Evolutionary conservation across 2,797 vertebrate species (phyloP), one percentile per base, ranked within the genome.

Genomic region (Malurus leucopterus): DNA sequence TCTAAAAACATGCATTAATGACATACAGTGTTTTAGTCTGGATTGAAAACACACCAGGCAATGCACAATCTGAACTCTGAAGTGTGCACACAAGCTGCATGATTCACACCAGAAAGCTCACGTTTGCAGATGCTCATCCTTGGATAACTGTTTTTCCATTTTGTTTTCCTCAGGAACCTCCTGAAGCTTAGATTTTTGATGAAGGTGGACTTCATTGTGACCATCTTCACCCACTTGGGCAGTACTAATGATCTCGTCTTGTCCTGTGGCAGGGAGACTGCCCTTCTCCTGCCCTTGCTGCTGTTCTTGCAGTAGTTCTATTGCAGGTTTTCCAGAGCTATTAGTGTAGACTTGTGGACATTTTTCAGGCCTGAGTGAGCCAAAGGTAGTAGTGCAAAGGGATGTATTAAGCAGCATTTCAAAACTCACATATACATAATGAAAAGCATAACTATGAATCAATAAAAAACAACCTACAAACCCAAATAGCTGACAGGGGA

Each of bases 131-230:
- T 63, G 71, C 17, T 94, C 84, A 93, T 96, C 72, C 91, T 96
- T 95, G 88, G 91, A 89, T 86, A 96, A 50, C 55, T 78, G 57
- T 27, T 74, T 13, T 84, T 91, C 61, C 40, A 4, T 63, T 88
- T 71, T 54, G 23, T 74, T 93, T 78, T 82, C 94, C 83, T 86
- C 74, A 55, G 65, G 34, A 83, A 36, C 20, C 54, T 93, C 88
- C 76, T 95, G 94, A 82, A 90, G 91, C 58, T 97, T 87, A 72
- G 96, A 86, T 9, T 75, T 86, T 77, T 97, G 91, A 58, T 81
- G 85, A 46, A 94, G 86, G 34, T 93, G 94, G 84, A 96, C 94
- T 92, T 92, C 83, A 43, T 87, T 83, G 68, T 93, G 87, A 58
- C 63, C 91, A 17, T 20, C 55, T 72, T 85, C 71, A 79, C 80